These are phyloP conservation scores for Propithecus perrieri DNA, from an alignment of 2,797 vertebrate genomes.

Conservation along the genomic window DNA sequence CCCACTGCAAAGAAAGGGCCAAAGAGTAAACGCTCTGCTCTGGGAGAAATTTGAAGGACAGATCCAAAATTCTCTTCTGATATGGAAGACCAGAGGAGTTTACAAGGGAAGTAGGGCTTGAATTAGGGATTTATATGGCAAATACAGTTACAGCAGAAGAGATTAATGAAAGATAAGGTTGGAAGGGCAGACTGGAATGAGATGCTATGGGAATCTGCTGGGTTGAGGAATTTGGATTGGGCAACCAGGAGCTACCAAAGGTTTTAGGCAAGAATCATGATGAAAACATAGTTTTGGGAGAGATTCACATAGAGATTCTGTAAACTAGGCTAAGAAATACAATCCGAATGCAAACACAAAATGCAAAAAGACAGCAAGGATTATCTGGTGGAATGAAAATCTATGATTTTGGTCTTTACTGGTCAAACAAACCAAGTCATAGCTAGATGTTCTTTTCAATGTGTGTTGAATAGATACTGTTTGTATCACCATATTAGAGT, in stretches of 20 bases:
- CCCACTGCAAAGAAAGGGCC: not conserved
- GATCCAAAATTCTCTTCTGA: not conserved
- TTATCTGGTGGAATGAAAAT: not conserved
- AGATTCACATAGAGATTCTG: not conserved
- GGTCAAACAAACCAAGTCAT: not conserved
- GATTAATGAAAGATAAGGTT: not conserved
- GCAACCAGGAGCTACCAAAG: not conserved
- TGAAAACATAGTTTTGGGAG: constrained; percentile 5
- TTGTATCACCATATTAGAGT: not conserved
- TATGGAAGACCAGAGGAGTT: not conserved
- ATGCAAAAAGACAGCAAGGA: not conserved
- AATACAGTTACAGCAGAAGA: not conserved
- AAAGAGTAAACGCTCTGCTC: not conserved
- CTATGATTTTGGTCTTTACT: not conserved
- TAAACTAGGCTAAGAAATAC: not conserved
- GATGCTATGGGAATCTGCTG: not conserved
- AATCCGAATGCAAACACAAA: not conserved
- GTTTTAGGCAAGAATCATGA: not conserved
- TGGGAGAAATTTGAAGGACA: not conserved
- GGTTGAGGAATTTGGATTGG: not conserved
- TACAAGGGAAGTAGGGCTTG: not conserved
- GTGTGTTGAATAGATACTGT: not conserved
- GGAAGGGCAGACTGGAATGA: not conserved
- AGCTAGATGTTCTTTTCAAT: not conserved
- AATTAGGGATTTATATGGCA: not conserved